Conservation (phyloP, 2,113 vertebrate species). For the Heterotis niloticus region DNA sequence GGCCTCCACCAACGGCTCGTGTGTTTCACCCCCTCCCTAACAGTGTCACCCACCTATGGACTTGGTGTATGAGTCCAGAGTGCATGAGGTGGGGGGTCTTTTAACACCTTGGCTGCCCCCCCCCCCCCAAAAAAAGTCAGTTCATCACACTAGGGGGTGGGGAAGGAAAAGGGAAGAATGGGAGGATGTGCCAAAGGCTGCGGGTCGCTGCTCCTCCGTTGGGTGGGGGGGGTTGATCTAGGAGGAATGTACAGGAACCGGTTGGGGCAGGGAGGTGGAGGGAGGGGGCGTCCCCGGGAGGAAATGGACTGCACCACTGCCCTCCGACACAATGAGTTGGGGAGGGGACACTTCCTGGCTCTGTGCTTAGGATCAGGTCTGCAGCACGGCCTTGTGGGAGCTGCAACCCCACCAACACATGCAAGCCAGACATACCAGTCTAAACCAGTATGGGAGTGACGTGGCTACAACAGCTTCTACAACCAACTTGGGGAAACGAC, state of each 20-base stretch:
- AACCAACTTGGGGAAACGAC: too few relatives aligned
- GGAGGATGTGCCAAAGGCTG: background rate
- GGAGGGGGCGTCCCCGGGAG: background rate
- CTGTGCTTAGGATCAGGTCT: conserved; percentile 11
- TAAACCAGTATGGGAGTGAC: background rate
- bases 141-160: background rate
- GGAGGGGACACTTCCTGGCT: conserved; percentile 31
- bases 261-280: background rate
- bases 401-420: background rate
- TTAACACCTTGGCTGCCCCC: background rate
- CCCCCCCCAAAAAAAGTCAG: too few relatives aligned
- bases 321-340: conserved; percentile 25
- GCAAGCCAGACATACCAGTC: background rate
- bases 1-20: too few relatives aligned
- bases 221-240: background rate
- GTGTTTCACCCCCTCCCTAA: too few relatives aligned
- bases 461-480: too few relatives aligned
- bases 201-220: background rate
- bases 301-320: conserved; percentile 20
- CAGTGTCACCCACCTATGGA: too few relatives aligned
- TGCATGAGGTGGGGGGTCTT: too few relatives aligned
- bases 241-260: background rate
- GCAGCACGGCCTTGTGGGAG: background rate
- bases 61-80: too few relatives aligned
- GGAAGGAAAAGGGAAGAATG: conserved; percentile 5